A percentile compares a stretch with the other conserved stretches of the same genome.
These are phyloP conservation scores for Cactoblastis cactorum DNA, from an alignment of 2,888 invertebrate species.

Conservation along the genomic window DNA sequence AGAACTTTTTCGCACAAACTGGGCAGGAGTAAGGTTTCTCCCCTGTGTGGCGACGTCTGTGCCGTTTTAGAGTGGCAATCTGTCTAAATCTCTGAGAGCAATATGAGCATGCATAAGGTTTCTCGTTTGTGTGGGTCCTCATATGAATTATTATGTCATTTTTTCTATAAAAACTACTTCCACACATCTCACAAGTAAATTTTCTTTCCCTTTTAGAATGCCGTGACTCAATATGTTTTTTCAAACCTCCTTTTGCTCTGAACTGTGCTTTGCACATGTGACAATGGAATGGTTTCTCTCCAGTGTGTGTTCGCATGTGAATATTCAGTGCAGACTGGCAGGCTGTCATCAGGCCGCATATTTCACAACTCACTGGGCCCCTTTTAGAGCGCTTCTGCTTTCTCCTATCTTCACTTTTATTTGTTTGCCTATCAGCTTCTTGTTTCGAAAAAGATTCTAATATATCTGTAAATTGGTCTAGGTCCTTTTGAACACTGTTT, in stretches of 20 bases:
- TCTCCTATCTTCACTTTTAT: constrained; percentile 15
- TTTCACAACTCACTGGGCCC: constrained; percentile 50
- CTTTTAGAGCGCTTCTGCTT: constrained; percentile 36
- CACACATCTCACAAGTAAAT: constrained; percentile 67
- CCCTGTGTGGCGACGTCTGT: constrained; percentile 63
- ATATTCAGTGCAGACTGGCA: constrained; percentile 56
- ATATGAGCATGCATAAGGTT: constrained; percentile 56
- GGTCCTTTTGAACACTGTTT: constrained; percentile 7
- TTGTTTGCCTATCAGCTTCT: constrained; percentile 17
- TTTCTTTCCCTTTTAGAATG: constrained; percentile 52
- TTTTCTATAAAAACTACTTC: constrained; percentile 60
- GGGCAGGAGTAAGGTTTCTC: constrained; percentile 61
- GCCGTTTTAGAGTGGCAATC: constrained; percentile 60
- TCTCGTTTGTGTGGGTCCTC: constrained; percentile 61
- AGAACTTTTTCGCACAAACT: constrained; percentile 57
- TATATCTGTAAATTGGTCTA: constrained; percentile 13
- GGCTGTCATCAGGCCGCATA: constrained; percentile 49
- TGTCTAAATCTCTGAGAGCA: constrained; percentile 59
- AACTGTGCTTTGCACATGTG: constrained; percentile 46
- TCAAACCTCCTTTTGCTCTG: constrained; percentile 52
- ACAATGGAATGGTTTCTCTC: constrained; percentile 62
- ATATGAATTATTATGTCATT: constrained; percentile 62
- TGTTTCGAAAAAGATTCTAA: constrained; percentile 20
- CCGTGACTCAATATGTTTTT: constrained; percentile 50
- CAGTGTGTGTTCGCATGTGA: constrained; percentile 65